phyloP scores from a whole-genome alignment of 1,140 invertebrate species.

The Dreissena polymorpha region DNA sequence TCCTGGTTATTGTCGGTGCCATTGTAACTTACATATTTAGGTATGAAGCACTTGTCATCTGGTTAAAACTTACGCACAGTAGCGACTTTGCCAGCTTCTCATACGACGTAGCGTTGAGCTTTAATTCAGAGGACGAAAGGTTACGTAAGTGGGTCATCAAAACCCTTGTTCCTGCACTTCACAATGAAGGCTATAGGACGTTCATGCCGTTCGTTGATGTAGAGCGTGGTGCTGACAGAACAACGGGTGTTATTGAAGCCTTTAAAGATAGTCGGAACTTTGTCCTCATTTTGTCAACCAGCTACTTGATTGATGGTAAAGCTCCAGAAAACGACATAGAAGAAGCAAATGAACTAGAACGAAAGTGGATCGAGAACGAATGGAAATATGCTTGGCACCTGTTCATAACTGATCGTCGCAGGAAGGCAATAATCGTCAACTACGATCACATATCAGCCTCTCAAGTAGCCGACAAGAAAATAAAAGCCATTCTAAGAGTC shows the following conservation, averaged over 20 bases:
- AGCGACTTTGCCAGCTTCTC: background rate
- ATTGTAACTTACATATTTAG: background rate
- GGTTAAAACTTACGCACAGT: background rate
- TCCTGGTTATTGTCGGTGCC: background rate
- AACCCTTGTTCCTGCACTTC: background rate
- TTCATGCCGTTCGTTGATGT: background rate
- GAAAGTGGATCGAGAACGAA: conserved; percentile 8
- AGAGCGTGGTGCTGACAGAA: background rate
- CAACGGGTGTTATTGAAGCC: background rate
- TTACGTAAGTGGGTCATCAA: conserved; percentile 11
- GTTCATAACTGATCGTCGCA: background rate
- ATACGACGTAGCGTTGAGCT: background rate
- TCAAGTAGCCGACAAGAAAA: background rate
- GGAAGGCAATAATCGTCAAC: conserved; percentile 9
- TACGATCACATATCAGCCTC: conserved; percentile 9
- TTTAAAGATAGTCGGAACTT: background rate
- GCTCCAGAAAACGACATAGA: background rate
- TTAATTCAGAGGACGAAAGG: background rate
- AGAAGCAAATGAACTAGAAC: background rate
- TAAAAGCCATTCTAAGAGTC: conserved; percentile 16
- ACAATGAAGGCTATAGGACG: background rate
- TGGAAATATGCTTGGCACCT: conserved; percentile 27
- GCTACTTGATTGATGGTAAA: background rate
- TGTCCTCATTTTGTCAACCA: background rate
- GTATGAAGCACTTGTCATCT: background rate